phyloP scores from a whole-genome alignment of 2,888 invertebrate species.

The Aporophyla nigra region DNA sequence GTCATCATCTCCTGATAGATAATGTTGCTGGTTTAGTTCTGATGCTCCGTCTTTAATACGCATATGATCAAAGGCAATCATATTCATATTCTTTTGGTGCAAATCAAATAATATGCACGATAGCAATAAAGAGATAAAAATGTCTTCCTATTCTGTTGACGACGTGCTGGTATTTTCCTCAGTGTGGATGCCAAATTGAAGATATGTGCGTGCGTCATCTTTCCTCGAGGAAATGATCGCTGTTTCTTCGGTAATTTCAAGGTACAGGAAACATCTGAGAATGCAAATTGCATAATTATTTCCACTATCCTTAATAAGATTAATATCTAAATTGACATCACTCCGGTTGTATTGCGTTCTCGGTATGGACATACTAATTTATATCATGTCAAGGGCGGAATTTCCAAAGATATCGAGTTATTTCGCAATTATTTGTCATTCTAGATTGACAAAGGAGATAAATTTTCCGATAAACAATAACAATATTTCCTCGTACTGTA shows the following conservation, averaged over 20 bases:
- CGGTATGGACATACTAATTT: conserved; percentile 34
- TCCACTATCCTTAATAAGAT: conserved; percentile 22
- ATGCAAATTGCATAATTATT: conserved; percentile 45
- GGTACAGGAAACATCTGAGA: conserved; percentile 54
- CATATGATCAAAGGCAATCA: neutral
- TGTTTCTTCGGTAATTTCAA: conserved; percentile 57
- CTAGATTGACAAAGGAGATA: conserved; percentile 43
- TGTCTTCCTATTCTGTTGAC: conserved; percentile 41
- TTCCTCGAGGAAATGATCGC: conserved; percentile 62
- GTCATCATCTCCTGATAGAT: conserved; percentile 16
- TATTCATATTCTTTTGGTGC: conserved; percentile 28
- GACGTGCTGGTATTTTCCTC: conserved; percentile 57
- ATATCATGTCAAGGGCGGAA: conserved; percentile 39
- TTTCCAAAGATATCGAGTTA: conserved; percentile 32
- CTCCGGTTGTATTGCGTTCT: conserved; percentile 1
- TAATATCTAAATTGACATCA: conserved; percentile 17
- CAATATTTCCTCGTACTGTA: conserved; percentile 32
- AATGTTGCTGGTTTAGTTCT: neutral
- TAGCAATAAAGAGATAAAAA: conserved; percentile 47
- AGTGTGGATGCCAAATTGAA: conserved; percentile 63
- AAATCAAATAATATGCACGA: conserved; percentile 49
- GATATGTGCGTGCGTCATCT: conserved; percentile 62
- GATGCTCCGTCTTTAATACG: neutral
- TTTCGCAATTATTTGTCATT: conserved; percentile 47
- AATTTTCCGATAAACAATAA: conserved; percentile 23